phyloP scores from a whole-genome alignment of 2,113 vertebrate genomes.

The Felis catus region DNA sequence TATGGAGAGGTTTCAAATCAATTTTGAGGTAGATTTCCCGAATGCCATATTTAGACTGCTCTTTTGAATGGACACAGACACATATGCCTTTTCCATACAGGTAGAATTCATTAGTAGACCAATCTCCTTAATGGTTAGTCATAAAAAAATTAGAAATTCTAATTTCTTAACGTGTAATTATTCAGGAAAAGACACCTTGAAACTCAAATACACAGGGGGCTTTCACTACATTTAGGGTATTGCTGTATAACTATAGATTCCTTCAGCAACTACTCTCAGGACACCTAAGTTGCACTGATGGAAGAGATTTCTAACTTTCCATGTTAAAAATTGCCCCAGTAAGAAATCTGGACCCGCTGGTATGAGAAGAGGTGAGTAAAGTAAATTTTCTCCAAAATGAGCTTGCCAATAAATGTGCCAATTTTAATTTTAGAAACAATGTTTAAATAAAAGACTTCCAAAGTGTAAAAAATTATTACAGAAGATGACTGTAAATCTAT shows the following conservation, averaged over 20 bases:
- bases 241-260: not conserved
- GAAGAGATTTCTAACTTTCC: not conserved
- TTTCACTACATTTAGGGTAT: not conserved
- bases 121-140: not conserved
- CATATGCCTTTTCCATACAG: not conserved
- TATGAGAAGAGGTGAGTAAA: not conserved
- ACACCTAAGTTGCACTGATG: not conserved
- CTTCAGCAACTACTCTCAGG: not conserved
- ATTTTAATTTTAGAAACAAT: not conserved
- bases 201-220: not conserved
- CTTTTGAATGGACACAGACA: slow-evolving; percentile 8
- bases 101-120: not conserved
- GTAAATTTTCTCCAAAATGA: not conserved
- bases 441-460: not conserved
- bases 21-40: slow-evolving; percentile 15
- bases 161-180: slow-evolving; percentile 43
- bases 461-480: not conserved
- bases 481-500: not conserved
- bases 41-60: not conserved
- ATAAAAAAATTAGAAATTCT: slow-evolving; percentile 13
- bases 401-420: not conserved
- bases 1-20: not conserved
- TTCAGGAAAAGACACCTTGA: slow-evolving; percentile 41
- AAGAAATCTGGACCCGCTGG: not conserved
- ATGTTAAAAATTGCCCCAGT: not conserved